Percentiles rank a stretch among this genome's conserved stretches.
Conservation (phyloP, 2,888 invertebrate genomes). For the Pyrgus malvae region DNA sequence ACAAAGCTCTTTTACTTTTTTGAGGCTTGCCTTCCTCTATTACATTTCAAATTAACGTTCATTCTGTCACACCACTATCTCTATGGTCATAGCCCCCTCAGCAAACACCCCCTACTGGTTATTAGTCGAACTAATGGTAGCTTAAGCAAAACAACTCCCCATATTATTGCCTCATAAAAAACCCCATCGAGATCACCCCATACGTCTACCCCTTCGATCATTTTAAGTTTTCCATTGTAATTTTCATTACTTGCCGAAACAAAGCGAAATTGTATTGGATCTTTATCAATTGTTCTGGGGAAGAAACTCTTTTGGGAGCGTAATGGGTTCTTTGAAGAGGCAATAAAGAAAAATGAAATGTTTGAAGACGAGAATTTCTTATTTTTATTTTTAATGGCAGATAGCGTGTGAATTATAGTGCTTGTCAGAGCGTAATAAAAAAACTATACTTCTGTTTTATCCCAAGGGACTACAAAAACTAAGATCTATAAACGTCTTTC, state of each 20-base stretch:
- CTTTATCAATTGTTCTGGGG: constrained; percentile 22
- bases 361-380: constrained; percentile 21
- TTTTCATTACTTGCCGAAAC: constrained; percentile 38
- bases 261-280: constrained; percentile 38
- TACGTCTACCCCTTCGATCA: constrained; percentile 63
- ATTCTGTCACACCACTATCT: not conserved
- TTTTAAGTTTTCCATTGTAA: constrained; percentile 64
- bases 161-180: constrained; percentile 61
- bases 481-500: no score
- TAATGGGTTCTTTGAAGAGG: constrained; percentile 25
- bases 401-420: constrained; percentile 6
- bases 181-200: constrained; percentile 59
- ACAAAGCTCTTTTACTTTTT: no score
- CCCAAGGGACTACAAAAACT: constrained; percentile 5
- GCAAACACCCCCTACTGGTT: constrained; percentile 48
- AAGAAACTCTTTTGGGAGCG: constrained; percentile 22
- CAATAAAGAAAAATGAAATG: constrained; percentile 20
- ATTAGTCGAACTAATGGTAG: constrained; percentile 68
- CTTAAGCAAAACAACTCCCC: constrained; percentile 56
- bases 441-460: constrained; percentile 20
- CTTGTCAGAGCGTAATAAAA: constrained; percentile 11
- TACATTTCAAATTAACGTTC: not conserved
- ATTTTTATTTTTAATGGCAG: constrained; percentile 18
- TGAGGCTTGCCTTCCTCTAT: not conserved
- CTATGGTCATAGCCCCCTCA: constrained; percentile 8